Evolutionary conservation across 2,888 invertebrate species (phyloP), one percentile per base, ranked within the genome.

Genomic region (Argyresthia albistria): DNA sequence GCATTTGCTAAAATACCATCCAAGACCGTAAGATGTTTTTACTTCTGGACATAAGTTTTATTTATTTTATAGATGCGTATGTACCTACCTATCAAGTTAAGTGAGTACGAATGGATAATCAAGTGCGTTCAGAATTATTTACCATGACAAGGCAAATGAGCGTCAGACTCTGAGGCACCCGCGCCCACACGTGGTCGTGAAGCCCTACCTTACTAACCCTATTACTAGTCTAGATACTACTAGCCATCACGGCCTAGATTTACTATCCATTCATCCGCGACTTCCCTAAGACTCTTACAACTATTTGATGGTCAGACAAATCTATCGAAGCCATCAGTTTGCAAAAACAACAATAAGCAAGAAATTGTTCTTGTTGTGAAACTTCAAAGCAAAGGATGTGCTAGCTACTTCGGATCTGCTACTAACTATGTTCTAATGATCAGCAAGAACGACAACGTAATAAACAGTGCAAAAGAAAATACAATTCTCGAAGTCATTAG

Each of bases 201-300:
- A 82, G 81, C 81, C 81, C 59, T 79, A 80, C 66, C 61, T 65
- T 59, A 63, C 65, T 81, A 81, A 82, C 75, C 79, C 76, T 80
- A 77, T 82, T 80, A 66, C 69, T 62, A 68, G 66, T 67, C 64
- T 64, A 68, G 57, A 65, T 64, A 64, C 65, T 64, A 49, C 36
- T 68, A 60, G 57, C 25, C 56, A n/a, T n/a, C n/a, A 59, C 59
- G 63, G 57, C 63, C 66, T 68, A 69, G 63, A 64, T 73, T 64
- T 63, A 60, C 61, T 58, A 50, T 65, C 60, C 66, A 69, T 69
- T 67, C 65, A 71, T 50, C 50, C 37, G 48, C 25, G 8, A 10
- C 47, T 11, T 4, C 14, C 12, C 9, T 8, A 10, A 45, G 15
- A 25, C 35, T 11, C 12, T 47, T 35, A 47, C 35, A 11, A 47